phyloP scores from a whole-genome alignment of 2,797 vertebrate genomes.

The Anableps anableps region DNA sequence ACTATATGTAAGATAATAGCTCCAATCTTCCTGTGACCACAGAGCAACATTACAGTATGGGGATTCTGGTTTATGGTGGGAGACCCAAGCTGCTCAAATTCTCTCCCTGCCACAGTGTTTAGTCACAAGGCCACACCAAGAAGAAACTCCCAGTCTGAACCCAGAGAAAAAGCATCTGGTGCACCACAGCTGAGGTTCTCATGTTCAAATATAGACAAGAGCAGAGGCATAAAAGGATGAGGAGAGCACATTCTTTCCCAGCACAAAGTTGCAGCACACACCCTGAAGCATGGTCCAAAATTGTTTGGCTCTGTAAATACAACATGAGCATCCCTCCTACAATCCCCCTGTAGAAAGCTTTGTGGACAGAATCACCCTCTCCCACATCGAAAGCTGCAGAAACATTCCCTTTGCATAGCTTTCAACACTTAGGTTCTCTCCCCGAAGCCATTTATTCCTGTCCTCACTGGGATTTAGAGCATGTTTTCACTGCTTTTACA shows the following conservation, averaged over 20 bases:
- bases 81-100: conserved; percentile 41
- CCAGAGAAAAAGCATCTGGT: conserved; percentile 67
- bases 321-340: conserved; percentile 36
- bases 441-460: conserved; percentile 21
- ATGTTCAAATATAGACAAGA: conserved; percentile 77
- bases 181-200: conserved; percentile 64
- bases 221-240: conserved; percentile 55
- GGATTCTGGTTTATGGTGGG: conserved; percentile 37
- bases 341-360: conserved; percentile 36
- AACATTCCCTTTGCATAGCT: conserved; percentile 10
- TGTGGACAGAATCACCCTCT: conserved; percentile 28
- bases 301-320: conserved; percentile 48
- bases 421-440: conserved; percentile 23
- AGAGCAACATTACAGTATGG: conserved; percentile 18
- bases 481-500: conserved; percentile 5
- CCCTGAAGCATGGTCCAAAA: conserved; percentile 54
- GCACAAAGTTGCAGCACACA: conserved; percentile 63
- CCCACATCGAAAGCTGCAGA: conserved; percentile 29
- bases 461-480: conserved; percentile 13
- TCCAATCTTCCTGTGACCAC: conserved; percentile 31
- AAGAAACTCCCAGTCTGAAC: conserved; percentile 62
- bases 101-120: conserved; percentile 51
- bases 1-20: conserved; percentile 24
- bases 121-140: conserved; percentile 59
- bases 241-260: conserved; percentile 71